Evolutionary conservation across 1,140 invertebrate species (phyloP).

Genomic region (Campoletis sonorensis): DNA sequence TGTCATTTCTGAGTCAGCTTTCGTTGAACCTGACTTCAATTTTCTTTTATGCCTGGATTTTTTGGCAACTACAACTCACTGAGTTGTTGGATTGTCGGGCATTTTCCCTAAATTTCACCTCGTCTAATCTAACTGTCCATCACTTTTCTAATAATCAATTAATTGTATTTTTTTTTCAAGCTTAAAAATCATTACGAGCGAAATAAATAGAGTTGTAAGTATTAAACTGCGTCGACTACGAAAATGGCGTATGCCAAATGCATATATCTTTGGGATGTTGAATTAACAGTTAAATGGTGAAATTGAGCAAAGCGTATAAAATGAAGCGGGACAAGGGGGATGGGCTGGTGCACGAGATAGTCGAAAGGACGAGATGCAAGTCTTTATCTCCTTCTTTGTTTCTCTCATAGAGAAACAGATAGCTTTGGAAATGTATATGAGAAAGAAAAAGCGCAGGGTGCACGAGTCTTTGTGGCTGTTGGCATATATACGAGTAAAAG

Average conservation of each 20-base stretch:
- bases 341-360: neutral
- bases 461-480: conserved; percentile 14
- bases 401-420: neutral
- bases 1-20: too few relatives aligned
- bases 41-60: too few relatives aligned
- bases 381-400: neutral
- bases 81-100: too few relatives aligned
- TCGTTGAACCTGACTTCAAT: too few relatives aligned
- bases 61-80: too few relatives aligned
- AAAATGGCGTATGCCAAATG: neutral
- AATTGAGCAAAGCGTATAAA: conserved; percentile 26
- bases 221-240: neutral
- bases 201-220: neutral
- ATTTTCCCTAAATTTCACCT: too few relatives aligned
- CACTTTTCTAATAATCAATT: neutral
- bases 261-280: neutral
- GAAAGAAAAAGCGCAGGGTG: neutral
- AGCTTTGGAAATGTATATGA: neutral
- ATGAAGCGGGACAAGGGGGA: conserved; percentile 7
- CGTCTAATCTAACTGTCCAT: too few relatives aligned
- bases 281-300: conserved; percentile 14
- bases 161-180: neutral
- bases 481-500: neutral
- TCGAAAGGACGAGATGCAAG: conserved; percentile 2
- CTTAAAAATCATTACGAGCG: neutral